Percentiles rank a stretch among this genome's conserved stretches.
phyloP scores from a whole-genome alignment of 2,113 vertebrate genomes.

The Mustela nigripes region DNA sequence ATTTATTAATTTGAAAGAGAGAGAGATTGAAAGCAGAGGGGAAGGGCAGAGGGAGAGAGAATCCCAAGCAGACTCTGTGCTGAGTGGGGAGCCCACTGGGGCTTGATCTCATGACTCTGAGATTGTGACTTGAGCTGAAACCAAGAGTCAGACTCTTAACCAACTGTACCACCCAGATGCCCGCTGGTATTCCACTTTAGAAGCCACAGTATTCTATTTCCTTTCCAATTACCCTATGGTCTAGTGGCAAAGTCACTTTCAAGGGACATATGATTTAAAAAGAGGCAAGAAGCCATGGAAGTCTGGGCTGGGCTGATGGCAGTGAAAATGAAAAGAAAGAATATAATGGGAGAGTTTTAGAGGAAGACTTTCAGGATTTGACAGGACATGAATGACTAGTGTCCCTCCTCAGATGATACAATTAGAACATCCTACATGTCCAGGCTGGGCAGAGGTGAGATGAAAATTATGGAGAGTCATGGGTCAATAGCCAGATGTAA shows the following conservation, averaged over 20 bases:
- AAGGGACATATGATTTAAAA: neutral
- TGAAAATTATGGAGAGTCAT: neutral
- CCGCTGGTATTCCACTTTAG: neutral
- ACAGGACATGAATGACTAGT: neutral
- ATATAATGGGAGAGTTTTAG: neutral
- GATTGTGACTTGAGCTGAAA: neutral
- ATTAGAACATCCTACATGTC: neutral
- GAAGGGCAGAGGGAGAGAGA: neutral
- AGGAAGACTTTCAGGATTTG: neutral
- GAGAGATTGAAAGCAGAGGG: neutral
- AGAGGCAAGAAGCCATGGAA: neutral
- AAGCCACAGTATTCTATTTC: neutral
- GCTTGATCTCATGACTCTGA: neutral
- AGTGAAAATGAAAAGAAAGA: neutral
- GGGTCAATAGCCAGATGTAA: neutral
- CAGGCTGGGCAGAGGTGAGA: neutral
- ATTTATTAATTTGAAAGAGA: neutral
- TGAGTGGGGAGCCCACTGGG: neutral
- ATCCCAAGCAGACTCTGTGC: neutral
- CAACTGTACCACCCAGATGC: neutral
- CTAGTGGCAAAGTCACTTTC: neutral
- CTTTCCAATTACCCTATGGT: neutral
- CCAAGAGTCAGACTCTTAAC: neutral
- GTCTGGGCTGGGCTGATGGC: neutral
- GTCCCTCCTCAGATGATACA: neutral